These are phyloP conservation scores for Cyanocitta stelleri DNA, from an alignment of 2,113 vertebrate genomes.

Conservation along the genomic window DNA sequence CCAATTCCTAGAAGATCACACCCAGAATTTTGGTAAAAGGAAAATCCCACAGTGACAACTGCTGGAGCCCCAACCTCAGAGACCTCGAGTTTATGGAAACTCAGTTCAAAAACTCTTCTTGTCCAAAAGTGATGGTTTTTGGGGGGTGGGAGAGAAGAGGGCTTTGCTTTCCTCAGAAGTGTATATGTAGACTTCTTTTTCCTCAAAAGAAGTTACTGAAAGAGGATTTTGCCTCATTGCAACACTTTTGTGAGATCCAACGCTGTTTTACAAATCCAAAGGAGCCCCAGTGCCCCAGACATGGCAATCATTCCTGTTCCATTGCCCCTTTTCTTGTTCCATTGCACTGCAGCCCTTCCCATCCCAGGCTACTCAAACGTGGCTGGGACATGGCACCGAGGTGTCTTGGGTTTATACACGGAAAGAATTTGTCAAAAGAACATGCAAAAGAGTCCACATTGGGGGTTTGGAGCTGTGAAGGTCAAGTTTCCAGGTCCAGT, in stretches of 20 bases:
- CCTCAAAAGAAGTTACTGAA: not conserved
- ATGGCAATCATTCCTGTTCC: not conserved
- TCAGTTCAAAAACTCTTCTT: not conserved
- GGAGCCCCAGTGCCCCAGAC: not conserved
- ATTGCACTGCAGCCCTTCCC: not conserved
- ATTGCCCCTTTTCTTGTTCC: not conserved
- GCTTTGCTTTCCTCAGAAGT: not conserved
- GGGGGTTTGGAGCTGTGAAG: not conserved
- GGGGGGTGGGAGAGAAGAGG: fast-evolving
- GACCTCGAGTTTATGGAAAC: not conserved
- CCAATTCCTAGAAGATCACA: not conserved
- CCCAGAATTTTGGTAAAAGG: not conserved
- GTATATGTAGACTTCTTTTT: not conserved
- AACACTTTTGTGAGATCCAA: not conserved
- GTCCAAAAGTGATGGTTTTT: not conserved
- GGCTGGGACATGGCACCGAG: not conserved
- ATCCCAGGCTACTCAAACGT: not conserved
- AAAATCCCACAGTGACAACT: not conserved
- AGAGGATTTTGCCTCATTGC: not conserved
- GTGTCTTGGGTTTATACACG: fast-evolving
- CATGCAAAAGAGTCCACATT: not conserved
- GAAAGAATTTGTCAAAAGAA: not conserved
- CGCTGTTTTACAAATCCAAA: not conserved
- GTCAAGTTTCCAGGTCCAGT: not conserved
- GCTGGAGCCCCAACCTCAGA: not conserved